Evolutionary conservation across 1,140 invertebrate genomes (phyloP), one percentile per base, ranked within the genome.

Genomic region (Luehdorfia chinensis): DNA sequence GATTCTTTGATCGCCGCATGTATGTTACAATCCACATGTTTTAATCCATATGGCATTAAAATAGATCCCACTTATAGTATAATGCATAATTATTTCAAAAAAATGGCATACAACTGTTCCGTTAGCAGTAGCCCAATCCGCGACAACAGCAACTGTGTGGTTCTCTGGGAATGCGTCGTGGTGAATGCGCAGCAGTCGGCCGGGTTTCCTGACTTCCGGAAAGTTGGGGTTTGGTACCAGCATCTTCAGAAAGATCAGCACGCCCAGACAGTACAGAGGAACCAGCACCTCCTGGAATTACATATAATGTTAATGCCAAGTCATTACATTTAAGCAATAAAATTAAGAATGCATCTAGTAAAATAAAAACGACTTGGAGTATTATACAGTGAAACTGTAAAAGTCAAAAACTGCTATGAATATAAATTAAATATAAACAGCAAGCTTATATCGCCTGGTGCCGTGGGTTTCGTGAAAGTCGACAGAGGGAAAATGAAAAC

Each of bases 171-270:
- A 87, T 55, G 91, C 90, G 67, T 90, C 87, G 48, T 91, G 88
- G 49, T 92, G 91, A 50, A 93, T 77, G 46, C 89, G 78, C 4
- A 88, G 84, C 39, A 90, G 87, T 21, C 88, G 89, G 34, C 88
- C 87, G 13, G 90, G 90, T 19, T 88, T 90, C 25, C 78, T 85
- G 54, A 93, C 90, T 58, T 89, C 89, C 1, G 92, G 92, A 77
- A 93, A 93, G 80, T 93, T 92, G 37, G 92, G 92, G 76, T 93
- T 93, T 12, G 92, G 92, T 64, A 93, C 90, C 47, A 92, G 75
- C 55, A 92, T 87, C 71, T 93, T 93, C 16, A 94, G 87, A 45
- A 93, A 87, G 57, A 93, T 93, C 44, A 94, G 81, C 44, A 93
- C 89, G 8, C 90, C 89, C 39, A 94, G 76, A 6, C 91, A 93